Evolutionary conservation across 2,113 vertebrate species (phyloP).

Genomic region (Rhabdomys dilectus): DNA sequence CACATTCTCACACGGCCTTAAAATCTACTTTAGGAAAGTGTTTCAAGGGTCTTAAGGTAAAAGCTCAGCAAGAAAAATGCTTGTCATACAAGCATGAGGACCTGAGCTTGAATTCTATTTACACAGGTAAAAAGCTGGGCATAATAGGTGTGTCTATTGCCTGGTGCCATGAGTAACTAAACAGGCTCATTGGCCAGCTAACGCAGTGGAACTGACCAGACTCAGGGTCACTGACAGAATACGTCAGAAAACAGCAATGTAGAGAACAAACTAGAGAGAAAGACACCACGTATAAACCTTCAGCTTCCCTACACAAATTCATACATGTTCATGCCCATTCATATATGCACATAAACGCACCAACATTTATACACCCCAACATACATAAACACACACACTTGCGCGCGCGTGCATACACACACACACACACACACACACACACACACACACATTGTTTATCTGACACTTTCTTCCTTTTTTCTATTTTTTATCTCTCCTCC

Average conservation of each 20-base stretch:
- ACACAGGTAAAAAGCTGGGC: not conserved
- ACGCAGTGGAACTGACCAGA: not conserved
- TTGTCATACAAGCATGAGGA: not conserved
- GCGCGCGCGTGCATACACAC: not conserved
- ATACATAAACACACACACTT: not conserved
- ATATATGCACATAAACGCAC: not conserved
- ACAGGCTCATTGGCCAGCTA: not conserved
- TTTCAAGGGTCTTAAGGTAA: not conserved
- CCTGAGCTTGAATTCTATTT: not conserved
- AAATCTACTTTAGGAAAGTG: not conserved
- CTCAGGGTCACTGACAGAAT: not conserved
- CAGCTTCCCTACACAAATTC: not conserved
- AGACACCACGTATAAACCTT: not conserved
- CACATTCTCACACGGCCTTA: not conserved
- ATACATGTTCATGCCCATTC: too few relatives aligned
- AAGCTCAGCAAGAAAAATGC: not conserved
- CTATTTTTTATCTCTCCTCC: too few relatives aligned
- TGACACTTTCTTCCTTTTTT: not conserved
- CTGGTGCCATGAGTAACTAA: not conserved
- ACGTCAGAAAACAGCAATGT: too few relatives aligned
- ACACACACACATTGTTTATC: not conserved
- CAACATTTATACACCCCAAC: not conserved
- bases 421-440: not conserved
- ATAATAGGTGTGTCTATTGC: too few relatives aligned
- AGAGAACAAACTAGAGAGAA: rapidly evolving